Conservation (phyloP, 2,797 vertebrate species). For the Chaunax sp. region DNA sequence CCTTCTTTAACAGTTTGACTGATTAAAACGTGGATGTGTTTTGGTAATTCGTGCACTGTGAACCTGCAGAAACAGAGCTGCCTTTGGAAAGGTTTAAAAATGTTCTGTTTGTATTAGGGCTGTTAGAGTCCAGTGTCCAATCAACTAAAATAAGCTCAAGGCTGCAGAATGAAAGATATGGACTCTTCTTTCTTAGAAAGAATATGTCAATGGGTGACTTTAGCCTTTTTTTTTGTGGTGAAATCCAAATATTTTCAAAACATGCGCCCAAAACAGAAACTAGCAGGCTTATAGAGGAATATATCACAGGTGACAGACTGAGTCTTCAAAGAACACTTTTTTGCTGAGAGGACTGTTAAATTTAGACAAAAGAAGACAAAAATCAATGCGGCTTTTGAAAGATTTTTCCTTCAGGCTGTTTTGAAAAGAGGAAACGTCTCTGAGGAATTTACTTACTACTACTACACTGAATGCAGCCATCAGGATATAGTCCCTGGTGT, state of each 20-base stretch:
- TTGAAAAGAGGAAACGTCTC: constrained; percentile 41
- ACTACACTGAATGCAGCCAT: not conserved
- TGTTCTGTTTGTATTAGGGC: not conserved
- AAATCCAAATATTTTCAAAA: constrained; percentile 29
- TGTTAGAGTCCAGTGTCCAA: not conserved
- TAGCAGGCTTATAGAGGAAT: not conserved
- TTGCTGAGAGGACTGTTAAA: constrained; percentile 36
- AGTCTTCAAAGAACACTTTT: constrained; percentile 32
- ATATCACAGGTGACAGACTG: constrained; percentile 31
- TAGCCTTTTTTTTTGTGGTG: not conserved
- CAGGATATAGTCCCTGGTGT: not conserved
- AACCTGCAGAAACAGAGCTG: too few species aligned
- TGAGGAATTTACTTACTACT: constrained; percentile 22
- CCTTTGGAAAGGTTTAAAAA: too few species aligned
- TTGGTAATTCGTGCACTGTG: not conserved
- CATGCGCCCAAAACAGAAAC: not conserved
- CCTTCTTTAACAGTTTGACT: not conserved
- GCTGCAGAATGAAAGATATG: not conserved
- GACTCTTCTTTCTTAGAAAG: not conserved
- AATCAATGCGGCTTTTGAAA: constrained; percentile 28
- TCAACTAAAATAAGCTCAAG: not conserved
- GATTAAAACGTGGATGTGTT: not conserved
- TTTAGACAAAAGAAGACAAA: constrained; percentile 45
- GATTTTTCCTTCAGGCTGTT: constrained; percentile 27
- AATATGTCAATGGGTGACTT: not conserved